Evolutionary conservation across 2,797 vertebrate species (phyloP), one percentile per base, ranked within the genome.

Genomic region (Neosalanx taihuensis): DNA sequence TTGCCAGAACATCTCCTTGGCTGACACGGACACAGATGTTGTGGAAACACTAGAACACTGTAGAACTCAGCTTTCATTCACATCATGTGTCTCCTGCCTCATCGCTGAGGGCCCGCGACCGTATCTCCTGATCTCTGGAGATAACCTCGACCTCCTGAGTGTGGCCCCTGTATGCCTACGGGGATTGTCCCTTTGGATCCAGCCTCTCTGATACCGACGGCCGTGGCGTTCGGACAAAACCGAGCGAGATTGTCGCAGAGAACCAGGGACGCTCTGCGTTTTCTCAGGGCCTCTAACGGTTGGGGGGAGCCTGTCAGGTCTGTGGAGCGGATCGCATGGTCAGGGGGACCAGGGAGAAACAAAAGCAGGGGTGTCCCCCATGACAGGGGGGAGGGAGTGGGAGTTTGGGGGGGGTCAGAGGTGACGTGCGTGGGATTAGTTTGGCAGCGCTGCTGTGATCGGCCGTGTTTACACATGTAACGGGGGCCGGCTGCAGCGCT

Each of bases 301-400:
- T 65, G 75, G 76, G 41, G 7, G 10, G 23, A 79, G 74, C 64
- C 73, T 58, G 67, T 86, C 85, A 79, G 76, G 41, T 83, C 69
- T 17, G 53, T 77, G 79, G 80, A 73, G 69, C 61, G 1, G 29
- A 64, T 71, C 69, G 70, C 20, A 76, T 51, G 67, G 71, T 33
- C 77, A 91, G 86, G 71, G 76, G 76, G 86, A 81, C 77, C 88
- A 85, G 88, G 69, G 77, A 73, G 17, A 1, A 20, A 26, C 1
- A 26, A 26, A 26, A 26, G 1, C 23, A 26, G 65, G 61, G 26
- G 13, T 60, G 23, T 69, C 75, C 77, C 20, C 5, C 6, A 4
- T 53, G 73, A 81, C 80, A 83, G 71, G 71, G 15, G 49, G 41
- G 41, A 12, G 41, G 41, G 2, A 46, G 41, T 9, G 10, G 41